Evolutionary conservation across 2,888 invertebrate genomes (phyloP), one percentile per base, ranked within the genome.

Genomic region (Ochropleura plecta): DNA sequence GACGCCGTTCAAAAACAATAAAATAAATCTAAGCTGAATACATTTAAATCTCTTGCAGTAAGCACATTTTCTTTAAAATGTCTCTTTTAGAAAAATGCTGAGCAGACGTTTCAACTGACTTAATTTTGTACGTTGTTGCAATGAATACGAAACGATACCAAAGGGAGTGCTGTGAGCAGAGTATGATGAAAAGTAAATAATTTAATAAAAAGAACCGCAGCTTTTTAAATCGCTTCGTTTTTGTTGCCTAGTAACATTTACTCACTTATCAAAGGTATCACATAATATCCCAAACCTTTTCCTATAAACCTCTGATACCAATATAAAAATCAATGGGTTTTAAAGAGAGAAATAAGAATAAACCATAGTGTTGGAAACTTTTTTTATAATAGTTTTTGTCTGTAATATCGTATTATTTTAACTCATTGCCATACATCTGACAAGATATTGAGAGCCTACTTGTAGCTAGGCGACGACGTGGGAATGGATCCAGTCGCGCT

Each of bases 1-100:
- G 5, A 44, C n/a, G 4, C 46, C 7, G 1, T 42, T 48, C 46
- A 3, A n/a, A 65, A 53, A 46, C 10, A 10, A 53, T 18, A 20
- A 62, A 75, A 72, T 57, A 42, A 63, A 55, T n/a, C 46, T 42
- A 42, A 64, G 18, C 5, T 8, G n/a, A 53, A 6, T 20, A 16
- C n/a, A 55, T 72, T 75, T 77, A 63, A 79, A 79, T 64, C 20
- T 16, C 9, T 79, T 46, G 42, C 48, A 48, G 14, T n/a, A 20
- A 10, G 20, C 10, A 48, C 40, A 48, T 72, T 59, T 30, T 18
- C 48, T 77, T 77, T 40, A n/a, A 77, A 20, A 42, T 20, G 14
- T 9, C 14, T 40, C 48, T 48, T n/a, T n/a, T 42, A 51, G 46
- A 40, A 76, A 68, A 68, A 65, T 82, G 9, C 59, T 16, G 48